Percentiles rank a stretch among this genome's conserved stretches.
Evolutionary conservation across 2,888 invertebrate genomes (phyloP).

Genomic region (Caenorhabditis japonica): DNA sequence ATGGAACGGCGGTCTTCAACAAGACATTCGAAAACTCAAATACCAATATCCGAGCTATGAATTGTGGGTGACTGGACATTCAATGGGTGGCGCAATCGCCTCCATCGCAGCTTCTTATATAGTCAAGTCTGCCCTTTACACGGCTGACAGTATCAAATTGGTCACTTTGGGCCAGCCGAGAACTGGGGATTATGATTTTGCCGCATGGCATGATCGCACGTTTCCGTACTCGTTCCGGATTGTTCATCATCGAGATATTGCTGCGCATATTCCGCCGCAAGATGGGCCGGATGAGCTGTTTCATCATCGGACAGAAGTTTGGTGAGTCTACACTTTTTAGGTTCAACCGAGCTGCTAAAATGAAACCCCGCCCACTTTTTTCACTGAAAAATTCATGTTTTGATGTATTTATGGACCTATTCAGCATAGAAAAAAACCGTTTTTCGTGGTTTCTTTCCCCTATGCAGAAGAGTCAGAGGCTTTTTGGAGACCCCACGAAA

Average conservation of each 20-base stretch:
- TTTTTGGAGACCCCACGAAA: no score
- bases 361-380: no score
- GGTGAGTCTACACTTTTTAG: no score
- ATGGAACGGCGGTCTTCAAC: conserved; percentile 55
- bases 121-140: conserved; percentile 39
- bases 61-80: conserved; percentile 59
- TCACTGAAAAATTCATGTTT: no score
- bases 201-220: conserved; percentile 51
- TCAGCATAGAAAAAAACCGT: no score
- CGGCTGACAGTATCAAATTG: conserved; percentile 53
- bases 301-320: conserved; percentile 61
- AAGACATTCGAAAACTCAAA: conserved; percentile 36
- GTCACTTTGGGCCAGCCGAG: conserved; percentile 68
- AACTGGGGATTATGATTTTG: conserved; percentile 61
- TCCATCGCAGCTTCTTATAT: conserved; percentile 58
- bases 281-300: conserved; percentile 49
- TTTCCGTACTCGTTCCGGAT: conserved; percentile 57
- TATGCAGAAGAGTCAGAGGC: no score
- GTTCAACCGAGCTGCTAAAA: no score
- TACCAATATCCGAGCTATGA: conserved; percentile 58
- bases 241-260: conserved; percentile 57
- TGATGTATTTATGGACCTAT: no score
- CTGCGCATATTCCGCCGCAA: conserved; percentile 58
- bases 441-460: no score
- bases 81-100: conserved; percentile 63